A percentile compares a stretch with the other conserved stretches of the same genome.
Evolutionary conservation across 2,797 vertebrate genomes (phyloP).

Genomic region (Lithobates sylvaticus): DNA sequence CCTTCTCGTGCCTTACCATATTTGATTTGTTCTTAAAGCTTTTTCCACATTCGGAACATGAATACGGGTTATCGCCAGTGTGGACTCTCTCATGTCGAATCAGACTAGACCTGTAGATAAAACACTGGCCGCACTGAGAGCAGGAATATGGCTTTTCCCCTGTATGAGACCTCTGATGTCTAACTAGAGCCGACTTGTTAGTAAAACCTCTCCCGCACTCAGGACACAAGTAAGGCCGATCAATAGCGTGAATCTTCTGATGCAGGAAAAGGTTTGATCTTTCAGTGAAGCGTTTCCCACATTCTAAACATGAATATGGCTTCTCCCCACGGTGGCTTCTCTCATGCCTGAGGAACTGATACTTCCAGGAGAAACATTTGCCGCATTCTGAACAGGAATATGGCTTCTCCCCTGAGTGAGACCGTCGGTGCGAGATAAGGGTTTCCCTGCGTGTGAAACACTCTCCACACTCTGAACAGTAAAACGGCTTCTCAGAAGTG

Average conservation of each 20-base stretch:
- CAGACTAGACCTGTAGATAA: slow-evolving; percentile 43
- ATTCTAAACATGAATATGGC: slow-evolving; percentile 1
- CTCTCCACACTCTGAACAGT: slow-evolving; percentile 67
- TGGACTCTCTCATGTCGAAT: slow-evolving; percentile 29
- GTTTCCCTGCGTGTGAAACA: slow-evolving; percentile 50
- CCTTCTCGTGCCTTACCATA: neutral
- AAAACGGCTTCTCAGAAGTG: slow-evolving; percentile 66
- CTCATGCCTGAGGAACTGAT: neutral
- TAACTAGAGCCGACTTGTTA: slow-evolving; percentile 4
- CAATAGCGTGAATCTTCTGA: neutral
- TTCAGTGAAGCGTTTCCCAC: slow-evolving; percentile 49
- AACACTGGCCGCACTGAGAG: slow-evolving; percentile 50
- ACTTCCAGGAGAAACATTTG: slow-evolving; percentile 1
- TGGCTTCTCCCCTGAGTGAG: neutral
- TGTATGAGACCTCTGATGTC: slow-evolving; percentile 8
- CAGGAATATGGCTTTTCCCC: slow-evolving; percentile 13
- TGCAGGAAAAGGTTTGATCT: slow-evolving; percentile 39
- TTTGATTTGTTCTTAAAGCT: slow-evolving; percentile 35
- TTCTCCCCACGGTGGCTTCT: slow-evolving; percentile 1
- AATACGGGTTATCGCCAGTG: slow-evolving; percentile 51
- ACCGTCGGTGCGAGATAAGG: neutral
- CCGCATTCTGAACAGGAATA: slow-evolving; percentile 2
- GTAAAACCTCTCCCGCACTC: slow-evolving; percentile 24
- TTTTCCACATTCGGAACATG: slow-evolving; percentile 59
- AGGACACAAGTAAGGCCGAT: neutral